Conservation (phyloP, 2,888 invertebrate genomes). For the Athripsodes cinereus region DNA sequence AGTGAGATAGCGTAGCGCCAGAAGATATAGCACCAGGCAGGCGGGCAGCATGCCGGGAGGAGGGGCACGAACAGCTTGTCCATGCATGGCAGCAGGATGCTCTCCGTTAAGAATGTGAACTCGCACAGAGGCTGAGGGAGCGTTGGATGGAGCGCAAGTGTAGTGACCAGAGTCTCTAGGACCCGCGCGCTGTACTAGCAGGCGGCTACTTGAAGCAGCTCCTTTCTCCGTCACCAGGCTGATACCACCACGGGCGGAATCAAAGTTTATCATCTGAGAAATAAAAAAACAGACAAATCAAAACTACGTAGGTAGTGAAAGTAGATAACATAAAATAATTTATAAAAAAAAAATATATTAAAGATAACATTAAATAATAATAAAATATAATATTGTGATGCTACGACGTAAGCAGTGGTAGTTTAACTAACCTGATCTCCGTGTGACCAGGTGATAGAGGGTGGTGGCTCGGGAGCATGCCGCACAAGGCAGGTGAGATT, state of each 20-base stretch:
- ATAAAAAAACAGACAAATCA: too few relatives aligned
- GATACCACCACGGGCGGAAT: constrained; percentile 82
- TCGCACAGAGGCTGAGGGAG: constrained; percentile 68
- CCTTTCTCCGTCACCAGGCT: constrained; percentile 84
- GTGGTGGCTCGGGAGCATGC: constrained; percentile 80
- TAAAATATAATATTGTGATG: too few relatives aligned
- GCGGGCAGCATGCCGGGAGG: constrained; percentile 21
- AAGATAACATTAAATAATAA: too few relatives aligned
- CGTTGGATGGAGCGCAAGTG: constrained; percentile 80
- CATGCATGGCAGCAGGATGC: constrained; percentile 83
- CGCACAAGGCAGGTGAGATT: constrained; percentile 81
- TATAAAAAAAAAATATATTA: neutral
- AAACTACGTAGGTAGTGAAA: neutral
- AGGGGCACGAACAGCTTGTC: constrained; percentile 44
- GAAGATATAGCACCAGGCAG: constrained; percentile 18
- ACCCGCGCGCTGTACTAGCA: constrained; percentile 76
- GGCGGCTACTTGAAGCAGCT: constrained; percentile 72
- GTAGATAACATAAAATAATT: neutral
- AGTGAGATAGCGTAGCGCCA: constrained; percentile 5
- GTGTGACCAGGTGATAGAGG: constrained; percentile 78
- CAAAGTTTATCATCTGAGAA: constrained; percentile 77
- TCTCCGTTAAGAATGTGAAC: constrained; percentile 86
- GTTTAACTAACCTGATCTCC: constrained; percentile 57
- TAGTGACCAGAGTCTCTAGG: constrained; percentile 76
- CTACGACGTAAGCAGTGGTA: neutral